phyloP scores from a whole-genome alignment of 2,797 vertebrate genomes.

The Lithobates sylvaticus region DNA sequence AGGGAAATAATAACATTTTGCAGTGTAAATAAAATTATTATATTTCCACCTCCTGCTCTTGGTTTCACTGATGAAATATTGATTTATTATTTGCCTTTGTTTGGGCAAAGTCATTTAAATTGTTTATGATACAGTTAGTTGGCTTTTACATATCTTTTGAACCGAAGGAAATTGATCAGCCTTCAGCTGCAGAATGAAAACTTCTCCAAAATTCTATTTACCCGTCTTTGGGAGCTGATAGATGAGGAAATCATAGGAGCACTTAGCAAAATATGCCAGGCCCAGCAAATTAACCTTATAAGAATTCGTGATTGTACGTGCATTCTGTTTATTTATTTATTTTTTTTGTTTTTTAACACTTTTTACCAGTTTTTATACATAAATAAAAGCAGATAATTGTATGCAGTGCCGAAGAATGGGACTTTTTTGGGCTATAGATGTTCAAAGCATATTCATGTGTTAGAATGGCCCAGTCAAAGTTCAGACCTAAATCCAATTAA shows the following conservation, averaged over 20 bases:
- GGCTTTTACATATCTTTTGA: slow-evolving; percentile 44
- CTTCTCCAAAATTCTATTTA: slow-evolving; percentile 30
- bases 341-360: too few relatives aligned
- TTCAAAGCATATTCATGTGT: too few relatives aligned
- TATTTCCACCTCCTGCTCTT: slow-evolving; percentile 3
- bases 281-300: slow-evolving; percentile 32
- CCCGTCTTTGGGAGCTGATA: slow-evolving; percentile 36
- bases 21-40: slow-evolving; percentile 28
- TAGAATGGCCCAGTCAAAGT: too few relatives aligned
- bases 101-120: slow-evolving; percentile 40
- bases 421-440: too few relatives aligned
- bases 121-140: slow-evolving; percentile 51
- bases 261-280: slow-evolving; percentile 25
- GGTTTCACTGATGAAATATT: slow-evolving; percentile 39
- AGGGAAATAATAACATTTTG: slow-evolving; percentile 22
- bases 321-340: background rate
- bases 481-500: too few relatives aligned
- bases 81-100: slow-evolving; percentile 48
- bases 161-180: slow-evolving; percentile 49
- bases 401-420: too few relatives aligned
- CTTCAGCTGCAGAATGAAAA: slow-evolving; percentile 21
- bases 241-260: slow-evolving; percentile 28
- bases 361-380: too few relatives aligned
- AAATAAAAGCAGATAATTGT: too few relatives aligned
- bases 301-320: background rate